Conservation (phyloP, 2,113 vertebrate genomes). For the Nycticryphes semicollaris region DNA sequence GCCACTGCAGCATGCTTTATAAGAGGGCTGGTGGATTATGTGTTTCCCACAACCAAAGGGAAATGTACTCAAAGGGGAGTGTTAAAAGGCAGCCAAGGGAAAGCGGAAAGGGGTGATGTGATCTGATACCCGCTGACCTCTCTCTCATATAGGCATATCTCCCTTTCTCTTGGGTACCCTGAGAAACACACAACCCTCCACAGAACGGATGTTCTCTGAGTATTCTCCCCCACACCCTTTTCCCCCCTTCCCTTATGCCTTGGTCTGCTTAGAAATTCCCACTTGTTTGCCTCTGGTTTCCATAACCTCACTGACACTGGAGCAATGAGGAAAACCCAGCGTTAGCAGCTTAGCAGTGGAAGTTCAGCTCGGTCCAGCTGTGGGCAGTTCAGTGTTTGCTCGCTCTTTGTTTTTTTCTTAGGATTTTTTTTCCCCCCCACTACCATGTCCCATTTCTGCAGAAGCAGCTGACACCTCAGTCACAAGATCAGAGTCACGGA, state of each 20-base stretch:
- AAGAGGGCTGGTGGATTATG: neutral
- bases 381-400: neutral
- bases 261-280: slow-evolving; percentile 42
- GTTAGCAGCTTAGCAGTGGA: slow-evolving; percentile 12
- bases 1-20: neutral
- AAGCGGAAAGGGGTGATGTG: slow-evolving; percentile 55
- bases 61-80: slow-evolving; percentile 12
- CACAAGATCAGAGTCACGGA: slow-evolving; percentile 53
- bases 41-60: slow-evolving; percentile 40
- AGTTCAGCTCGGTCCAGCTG: slow-evolving; percentile 63
- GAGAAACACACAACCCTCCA: slow-evolving; percentile 21
- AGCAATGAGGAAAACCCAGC: neutral
- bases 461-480: slow-evolving; percentile 60
- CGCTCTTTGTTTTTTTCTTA: neutral
- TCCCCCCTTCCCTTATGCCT: neutral
- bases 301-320: slow-evolving; percentile 38
- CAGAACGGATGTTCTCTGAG: slow-evolving; percentile 16
- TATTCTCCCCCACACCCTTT: slow-evolving; percentile 1
- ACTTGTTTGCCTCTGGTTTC: slow-evolving; percentile 34
- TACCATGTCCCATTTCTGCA: slow-evolving; percentile 9
- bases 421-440: neutral
- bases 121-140: slow-evolving; percentile 47
- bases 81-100: slow-evolving; percentile 45
- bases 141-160: slow-evolving; percentile 26
- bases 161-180: slow-evolving; percentile 34